phyloP scores from a whole-genome alignment of 2,113 vertebrate genomes.

The Dicaeum eximium region DNA sequence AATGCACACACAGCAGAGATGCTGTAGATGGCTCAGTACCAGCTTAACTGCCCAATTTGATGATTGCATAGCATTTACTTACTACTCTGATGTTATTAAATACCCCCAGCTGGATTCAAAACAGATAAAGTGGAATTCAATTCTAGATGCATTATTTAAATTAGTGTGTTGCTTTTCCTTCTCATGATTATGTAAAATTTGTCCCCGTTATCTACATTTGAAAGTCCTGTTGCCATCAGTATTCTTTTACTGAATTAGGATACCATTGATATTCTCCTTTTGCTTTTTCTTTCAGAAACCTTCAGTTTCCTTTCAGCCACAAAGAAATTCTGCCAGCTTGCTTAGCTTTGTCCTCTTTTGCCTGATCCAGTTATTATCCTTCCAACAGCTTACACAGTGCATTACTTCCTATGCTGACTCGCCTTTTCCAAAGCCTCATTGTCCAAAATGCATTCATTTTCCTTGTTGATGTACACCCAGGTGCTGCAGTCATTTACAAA shows the following conservation, averaged over 20 bases:
- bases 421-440: neutral
- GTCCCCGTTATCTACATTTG: neutral
- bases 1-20: neutral
- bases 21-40: neutral
- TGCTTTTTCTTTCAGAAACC: neutral
- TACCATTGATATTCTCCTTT: neutral
- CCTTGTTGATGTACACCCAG: neutral
- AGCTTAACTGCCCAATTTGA: neutral
- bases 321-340: neutral
- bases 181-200: neutral
- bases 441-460: neutral
- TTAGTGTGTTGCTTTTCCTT: neutral
- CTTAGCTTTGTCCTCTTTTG: neutral
- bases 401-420: neutral
- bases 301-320: neutral
- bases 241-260: neutral
- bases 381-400: neutral
- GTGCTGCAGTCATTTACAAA: neutral
- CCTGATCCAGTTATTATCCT: neutral
- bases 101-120: neutral
- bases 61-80: conserved; percentile 24
- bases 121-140: neutral
- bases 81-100: neutral
- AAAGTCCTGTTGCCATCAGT: neutral
- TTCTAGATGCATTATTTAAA: neutral